phyloP scores from a whole-genome alignment of 2,888 invertebrate species.

The Metallyticus violacea region DNA sequence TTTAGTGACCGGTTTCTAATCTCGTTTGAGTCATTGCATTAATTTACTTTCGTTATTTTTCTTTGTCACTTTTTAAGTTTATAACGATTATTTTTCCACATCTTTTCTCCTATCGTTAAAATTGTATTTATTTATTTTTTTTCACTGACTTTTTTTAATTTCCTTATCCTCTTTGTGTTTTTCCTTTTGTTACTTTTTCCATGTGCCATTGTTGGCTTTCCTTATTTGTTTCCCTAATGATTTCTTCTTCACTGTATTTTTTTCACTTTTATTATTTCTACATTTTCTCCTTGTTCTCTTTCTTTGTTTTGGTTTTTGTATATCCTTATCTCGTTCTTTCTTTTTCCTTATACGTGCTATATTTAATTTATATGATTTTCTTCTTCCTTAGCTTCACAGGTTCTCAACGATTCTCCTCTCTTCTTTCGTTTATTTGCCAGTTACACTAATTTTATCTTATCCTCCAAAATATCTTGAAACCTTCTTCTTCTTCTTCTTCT shows the following conservation, averaged over 20 bases:
- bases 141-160: neutral
- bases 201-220: neutral
- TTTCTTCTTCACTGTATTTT: neutral
- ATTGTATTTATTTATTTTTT: no score
- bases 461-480: neutral
- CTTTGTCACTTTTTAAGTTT: no score
- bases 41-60: no score
- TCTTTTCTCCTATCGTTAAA: no score
- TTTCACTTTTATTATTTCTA: neutral
- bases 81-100: no score
- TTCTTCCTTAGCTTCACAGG: neutral
- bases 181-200: neutral
- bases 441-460: neutral
- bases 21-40: no score
- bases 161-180: neutral
- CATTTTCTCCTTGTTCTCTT: neutral
- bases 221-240: neutral
- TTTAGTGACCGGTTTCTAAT: no score
- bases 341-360: neutral
- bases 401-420: neutral
- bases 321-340: neutral
- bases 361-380: neutral
- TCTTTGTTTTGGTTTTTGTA: neutral
- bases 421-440: neutral
- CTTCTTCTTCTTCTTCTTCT: neutral